Evolutionary conservation across 2,797 vertebrate species (phyloP), one percentile per base, ranked within the genome.

Genomic region (Anguilla megastoma): DNA sequence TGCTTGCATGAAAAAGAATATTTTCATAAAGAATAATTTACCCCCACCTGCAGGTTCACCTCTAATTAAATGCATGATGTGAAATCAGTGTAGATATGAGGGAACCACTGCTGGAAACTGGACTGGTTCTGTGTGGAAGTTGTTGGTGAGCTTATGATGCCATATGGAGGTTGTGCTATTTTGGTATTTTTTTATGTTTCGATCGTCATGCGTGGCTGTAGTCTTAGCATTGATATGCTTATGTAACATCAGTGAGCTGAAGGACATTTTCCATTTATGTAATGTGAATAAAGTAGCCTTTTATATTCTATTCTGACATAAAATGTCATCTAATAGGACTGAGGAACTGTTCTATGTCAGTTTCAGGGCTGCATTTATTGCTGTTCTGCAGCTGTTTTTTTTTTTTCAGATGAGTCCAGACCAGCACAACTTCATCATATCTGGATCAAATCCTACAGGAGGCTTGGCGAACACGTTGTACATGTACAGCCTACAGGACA

Each of bases 221-320:
- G 36, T 74, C 27, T 36, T 36, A 33, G 71, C 30, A 74, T 8
- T 16, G 8, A 74, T 74, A 36, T 36, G 10, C 27, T 74, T 74
- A 74, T 74, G 71, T 36, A 74, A 66, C 63, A 66, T 74, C 71
- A 74, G 12, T 33, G 33, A 74, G 71, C 71, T 74, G 71, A 74
- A 36, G 33, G 71, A 33, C 71, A 74, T 74, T 74, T 33, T 74
- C 71, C 71, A 3, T 33, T 33, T 74, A 74, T 74, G 71, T 36
- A 74, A 74, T 74, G 36, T 36, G 9, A 74, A 33, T 36, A 74
- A 74, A 74, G 33, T 36, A 36, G 12, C 71, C 71, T 36, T n/a
- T 74, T 74, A 74, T 74, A 36, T 74, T 74, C 12, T 14, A 14
- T 74, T 36, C 18, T 33, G 71, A 74, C 12, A 14, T 12, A 12